Conservation (phyloP, 2,113 vertebrate genomes). For the Hippocampus guttulatus region DNA sequence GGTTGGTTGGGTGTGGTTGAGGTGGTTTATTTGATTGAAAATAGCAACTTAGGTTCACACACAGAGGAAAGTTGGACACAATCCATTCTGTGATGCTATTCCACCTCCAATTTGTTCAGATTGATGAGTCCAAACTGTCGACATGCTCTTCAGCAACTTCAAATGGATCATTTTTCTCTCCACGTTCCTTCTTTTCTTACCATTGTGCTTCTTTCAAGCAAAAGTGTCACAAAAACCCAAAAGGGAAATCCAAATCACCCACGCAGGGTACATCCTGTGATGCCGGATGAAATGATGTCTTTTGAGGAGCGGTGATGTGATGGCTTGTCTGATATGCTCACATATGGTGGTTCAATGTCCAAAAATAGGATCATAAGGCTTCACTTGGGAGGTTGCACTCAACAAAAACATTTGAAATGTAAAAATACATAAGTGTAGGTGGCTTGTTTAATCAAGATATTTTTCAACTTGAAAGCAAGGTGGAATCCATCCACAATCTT, state of each 20-base stretch:
- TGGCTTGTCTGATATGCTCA: background rate
- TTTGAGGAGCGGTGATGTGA: background rate
- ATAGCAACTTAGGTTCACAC: background rate
- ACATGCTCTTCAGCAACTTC: background rate
- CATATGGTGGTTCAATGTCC: background rate
- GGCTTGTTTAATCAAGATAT: background rate
- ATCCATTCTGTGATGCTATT: background rate
- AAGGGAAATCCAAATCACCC: background rate
- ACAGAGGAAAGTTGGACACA: background rate
- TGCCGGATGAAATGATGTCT: background rate
- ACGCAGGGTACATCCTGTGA: background rate
- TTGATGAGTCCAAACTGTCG: background rate
- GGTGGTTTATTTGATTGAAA: background rate
- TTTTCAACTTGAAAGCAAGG: background rate
- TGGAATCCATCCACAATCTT: background rate
- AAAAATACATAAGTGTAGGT: too few species aligned
- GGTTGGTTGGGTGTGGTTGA: too few species aligned
- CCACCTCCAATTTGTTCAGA: background rate
- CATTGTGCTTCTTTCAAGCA: background rate
- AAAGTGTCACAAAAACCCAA: background rate
- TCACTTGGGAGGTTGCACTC: too few species aligned
- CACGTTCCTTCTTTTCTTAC: background rate
- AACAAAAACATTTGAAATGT: too few species aligned
- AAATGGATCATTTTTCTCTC: too few species aligned
- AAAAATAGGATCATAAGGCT: background rate